phyloP scores from a whole-genome alignment of 1,140 invertebrate species.

The Drosophila guanche region DNA sequence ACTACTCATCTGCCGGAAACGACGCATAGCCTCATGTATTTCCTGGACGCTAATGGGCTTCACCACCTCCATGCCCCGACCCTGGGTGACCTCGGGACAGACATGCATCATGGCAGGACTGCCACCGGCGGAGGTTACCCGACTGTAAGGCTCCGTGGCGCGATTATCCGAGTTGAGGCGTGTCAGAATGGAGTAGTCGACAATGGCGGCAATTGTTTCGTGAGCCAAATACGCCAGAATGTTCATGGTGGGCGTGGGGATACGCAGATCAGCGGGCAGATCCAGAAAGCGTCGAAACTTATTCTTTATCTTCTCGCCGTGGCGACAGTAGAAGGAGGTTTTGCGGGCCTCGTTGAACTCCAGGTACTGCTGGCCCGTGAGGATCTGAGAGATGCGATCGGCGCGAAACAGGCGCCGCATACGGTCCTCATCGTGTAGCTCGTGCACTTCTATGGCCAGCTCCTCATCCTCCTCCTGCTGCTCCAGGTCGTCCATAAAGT shows the following conservation, averaged over 20 bases:
- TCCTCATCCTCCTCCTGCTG: conserved; percentile 80
- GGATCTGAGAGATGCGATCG: conserved; percentile 80
- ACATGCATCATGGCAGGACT: conserved; percentile 81
- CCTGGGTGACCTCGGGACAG: conserved; percentile 82
- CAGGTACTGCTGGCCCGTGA: conserved; percentile 76
- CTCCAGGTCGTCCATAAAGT: conserved; percentile 73
- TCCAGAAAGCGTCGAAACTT: conserved; percentile 78
- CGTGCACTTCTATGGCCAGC: conserved; percentile 69
- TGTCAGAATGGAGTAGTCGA: conserved; percentile 79
- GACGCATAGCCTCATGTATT: conserved; percentile 81
- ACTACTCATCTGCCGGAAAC: conserved; percentile 74
- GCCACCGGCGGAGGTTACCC: conserved; percentile 77
- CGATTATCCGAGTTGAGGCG: conserved; percentile 78
- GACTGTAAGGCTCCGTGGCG: conserved; percentile 73
- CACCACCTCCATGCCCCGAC: conserved; percentile 79
- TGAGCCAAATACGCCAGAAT: conserved; percentile 81
- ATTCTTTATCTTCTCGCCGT: conserved; percentile 81
- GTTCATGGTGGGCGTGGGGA: conserved; percentile 78
- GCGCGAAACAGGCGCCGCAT: conserved; percentile 78
- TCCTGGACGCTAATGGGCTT: conserved; percentile 81
- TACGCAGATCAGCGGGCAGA: conserved; percentile 69
- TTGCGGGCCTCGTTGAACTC: conserved; percentile 82
- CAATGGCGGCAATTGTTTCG: conserved; percentile 81
- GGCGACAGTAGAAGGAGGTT: conserved; percentile 79
- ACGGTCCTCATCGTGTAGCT: conserved; percentile 80